These are phyloP conservation scores for Lates japonicus DNA, from an alignment of 2,797 vertebrate species.

Conservation along the genomic window DNA sequence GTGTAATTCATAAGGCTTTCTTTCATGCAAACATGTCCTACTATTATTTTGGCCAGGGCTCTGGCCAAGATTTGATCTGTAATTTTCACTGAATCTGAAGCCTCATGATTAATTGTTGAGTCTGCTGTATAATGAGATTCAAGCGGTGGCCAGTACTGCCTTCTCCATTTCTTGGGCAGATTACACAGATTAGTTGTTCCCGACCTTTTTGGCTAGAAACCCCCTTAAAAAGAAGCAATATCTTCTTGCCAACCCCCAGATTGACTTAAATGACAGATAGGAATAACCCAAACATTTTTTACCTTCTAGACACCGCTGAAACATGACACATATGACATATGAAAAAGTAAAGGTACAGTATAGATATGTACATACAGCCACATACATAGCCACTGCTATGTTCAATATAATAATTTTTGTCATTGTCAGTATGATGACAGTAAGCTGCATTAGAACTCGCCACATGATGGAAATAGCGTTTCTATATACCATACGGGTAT, in stretches of 20 bases:
- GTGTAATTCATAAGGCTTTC: slow-evolving; percentile 2
- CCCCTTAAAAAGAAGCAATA: not conserved
- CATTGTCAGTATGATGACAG: slow-evolving; percentile 13
- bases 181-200: not conserved
- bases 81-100: slow-evolving; percentile 10
- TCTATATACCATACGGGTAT: too few species aligned
- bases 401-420: slow-evolving; percentile 28
- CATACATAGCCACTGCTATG: not conserved
- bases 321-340: not conserved
- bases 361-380: too few species aligned
- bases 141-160: not conserved
- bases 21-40: not conserved
- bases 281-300: not conserved
- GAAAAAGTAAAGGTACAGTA: not conserved
- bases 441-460: not conserved
- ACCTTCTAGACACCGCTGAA: not conserved
- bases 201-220: not conserved
- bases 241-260: not conserved
- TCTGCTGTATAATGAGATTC: slow-evolving; percentile 9
- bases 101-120: slow-evolving; percentile 11
- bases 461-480: too few species aligned
- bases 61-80: slow-evolving; percentile 9
- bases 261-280: not conserved
- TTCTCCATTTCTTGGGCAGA: not conserved
- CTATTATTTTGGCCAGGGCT: not conserved